Conservation (phyloP, 2,113 vertebrate genomes). For the Coptodon bakossiorum region DNA sequence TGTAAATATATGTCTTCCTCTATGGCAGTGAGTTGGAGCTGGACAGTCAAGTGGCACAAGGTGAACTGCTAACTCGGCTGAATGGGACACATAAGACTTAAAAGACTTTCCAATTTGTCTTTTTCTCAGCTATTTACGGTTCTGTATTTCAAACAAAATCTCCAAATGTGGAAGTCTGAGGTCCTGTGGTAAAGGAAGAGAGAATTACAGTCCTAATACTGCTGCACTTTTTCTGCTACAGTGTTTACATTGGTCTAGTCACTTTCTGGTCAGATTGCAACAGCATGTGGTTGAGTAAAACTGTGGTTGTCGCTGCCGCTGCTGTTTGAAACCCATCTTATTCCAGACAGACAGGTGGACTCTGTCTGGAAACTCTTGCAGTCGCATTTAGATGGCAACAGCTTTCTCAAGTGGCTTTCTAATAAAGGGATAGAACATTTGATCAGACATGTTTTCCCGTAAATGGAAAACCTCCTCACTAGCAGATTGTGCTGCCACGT, state of each 20-base stretch:
- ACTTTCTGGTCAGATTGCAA: conserved; percentile 46
- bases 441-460: conserved; percentile 18
- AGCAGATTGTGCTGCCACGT: neutral
- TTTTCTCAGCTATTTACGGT: conserved; percentile 58
- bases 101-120: conserved; percentile 35
- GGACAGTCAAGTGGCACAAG: conserved; percentile 24
- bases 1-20: conserved; percentile 34
- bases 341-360: conserved; percentile 68
- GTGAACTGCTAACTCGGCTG: conserved; percentile 18
- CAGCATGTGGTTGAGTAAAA: conserved; percentile 49
- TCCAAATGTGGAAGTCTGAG: conserved; percentile 58
- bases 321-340: conserved; percentile 27
- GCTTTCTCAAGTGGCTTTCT: conserved; percentile 14
- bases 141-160: conserved; percentile 63
- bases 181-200: conserved; percentile 52
- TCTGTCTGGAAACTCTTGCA: conserved; percentile 55
- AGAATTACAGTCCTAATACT: conserved; percentile 54
- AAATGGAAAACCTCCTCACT: conserved; percentile 4
- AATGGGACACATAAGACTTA: conserved; percentile 16
- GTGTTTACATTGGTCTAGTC: conserved; percentile 52
- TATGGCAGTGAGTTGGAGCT: neutral
- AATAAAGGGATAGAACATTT: conserved; percentile 1
- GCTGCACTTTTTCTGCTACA: conserved; percentile 19
- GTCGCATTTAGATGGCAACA: conserved; percentile 13
- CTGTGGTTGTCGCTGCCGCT: conserved; percentile 35